phyloP scores from a whole-genome alignment of 23 tunicate species.

The Ciona savignyi region DNA sequence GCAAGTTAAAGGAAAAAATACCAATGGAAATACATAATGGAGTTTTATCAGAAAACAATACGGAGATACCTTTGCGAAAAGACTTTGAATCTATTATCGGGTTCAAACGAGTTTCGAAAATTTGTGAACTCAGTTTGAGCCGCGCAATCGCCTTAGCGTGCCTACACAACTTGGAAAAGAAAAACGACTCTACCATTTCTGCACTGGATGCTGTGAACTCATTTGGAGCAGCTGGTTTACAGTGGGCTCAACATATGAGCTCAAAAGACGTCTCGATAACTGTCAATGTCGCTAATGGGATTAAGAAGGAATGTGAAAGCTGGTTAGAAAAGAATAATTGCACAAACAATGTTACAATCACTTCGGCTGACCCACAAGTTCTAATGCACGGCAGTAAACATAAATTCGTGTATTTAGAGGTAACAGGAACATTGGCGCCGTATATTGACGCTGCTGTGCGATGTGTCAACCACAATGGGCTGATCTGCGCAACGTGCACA shows the following conservation, averaged over 20 bases:
- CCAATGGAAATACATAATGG: not conserved
- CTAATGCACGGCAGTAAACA: conserved; percentile 46
- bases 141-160: conserved; percentile 34
- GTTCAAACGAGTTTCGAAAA: conserved; percentile 6
- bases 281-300: conserved; percentile 19
- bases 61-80: not conserved
- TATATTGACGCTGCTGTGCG: conserved; percentile 69
- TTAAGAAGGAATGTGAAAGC: not conserved
- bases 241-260: conserved; percentile 31
- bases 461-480: conserved; percentile 47
- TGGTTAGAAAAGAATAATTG: not conserved
- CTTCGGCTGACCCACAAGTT: conserved; percentile 45
- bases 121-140: conserved; percentile 12
- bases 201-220: conserved; percentile 52
- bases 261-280: conserved; percentile 18
- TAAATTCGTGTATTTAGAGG: conserved; percentile 55
- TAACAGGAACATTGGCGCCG: conserved; percentile 28
- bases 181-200: conserved; percentile 13
- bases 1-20: too few species aligned
- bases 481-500: conserved; percentile 47
- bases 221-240: conserved; percentile 53
- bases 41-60: not conserved
- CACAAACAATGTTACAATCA: conserved; percentile 9
- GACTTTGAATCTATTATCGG: not conserved
- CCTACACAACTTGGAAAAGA: not conserved